Conservation (phyloP, 2,113 vertebrate species). For the Danionella cerebrum region DNA sequence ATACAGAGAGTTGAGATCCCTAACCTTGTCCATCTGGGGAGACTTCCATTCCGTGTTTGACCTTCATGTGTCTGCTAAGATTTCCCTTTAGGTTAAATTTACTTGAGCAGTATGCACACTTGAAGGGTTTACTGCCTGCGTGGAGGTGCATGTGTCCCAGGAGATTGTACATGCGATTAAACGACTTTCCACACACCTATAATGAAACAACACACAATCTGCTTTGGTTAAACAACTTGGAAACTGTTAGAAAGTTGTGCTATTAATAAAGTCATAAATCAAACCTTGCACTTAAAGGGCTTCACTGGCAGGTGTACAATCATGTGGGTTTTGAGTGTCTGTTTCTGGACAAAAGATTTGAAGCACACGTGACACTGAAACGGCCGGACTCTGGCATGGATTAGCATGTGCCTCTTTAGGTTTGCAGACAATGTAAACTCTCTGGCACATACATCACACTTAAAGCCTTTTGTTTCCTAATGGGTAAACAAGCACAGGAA, state of each 20-base stretch:
- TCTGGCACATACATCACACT: constrained; percentile 91
- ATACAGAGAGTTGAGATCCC: background rate
- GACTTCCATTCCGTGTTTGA: constrained; percentile 94
- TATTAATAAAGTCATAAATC: background rate
- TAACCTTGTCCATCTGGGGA: constrained; percentile 91
- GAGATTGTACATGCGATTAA: constrained; percentile 98
- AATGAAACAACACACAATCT: background rate
- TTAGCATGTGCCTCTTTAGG: constrained; percentile 97
- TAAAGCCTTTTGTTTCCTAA: constrained; percentile 95
- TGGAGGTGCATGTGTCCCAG: constrained; percentile 98
- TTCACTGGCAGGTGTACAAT: constrained; percentile 95
- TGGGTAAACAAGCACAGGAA: background rate
- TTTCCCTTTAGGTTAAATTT: constrained; percentile 99
- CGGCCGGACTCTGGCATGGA: constrained; percentile 92
- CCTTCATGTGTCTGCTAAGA: constrained; percentile 97
- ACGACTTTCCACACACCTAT: constrained; percentile 97
- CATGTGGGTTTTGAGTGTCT: constrained; percentile 98
- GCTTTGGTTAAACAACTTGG: background rate
- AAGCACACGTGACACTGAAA: constrained; percentile 99
- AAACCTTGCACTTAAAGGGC: constrained; percentile 95
- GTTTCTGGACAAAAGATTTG: constrained; percentile 98
- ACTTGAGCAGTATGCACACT: constrained; percentile 97
- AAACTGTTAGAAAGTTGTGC: background rate
- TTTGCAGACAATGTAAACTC: constrained; percentile 97
- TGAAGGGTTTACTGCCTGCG: constrained; percentile 94